phyloP scores from a whole-genome alignment of 1,140 invertebrate genomes.

The Oppia nitens region DNA sequence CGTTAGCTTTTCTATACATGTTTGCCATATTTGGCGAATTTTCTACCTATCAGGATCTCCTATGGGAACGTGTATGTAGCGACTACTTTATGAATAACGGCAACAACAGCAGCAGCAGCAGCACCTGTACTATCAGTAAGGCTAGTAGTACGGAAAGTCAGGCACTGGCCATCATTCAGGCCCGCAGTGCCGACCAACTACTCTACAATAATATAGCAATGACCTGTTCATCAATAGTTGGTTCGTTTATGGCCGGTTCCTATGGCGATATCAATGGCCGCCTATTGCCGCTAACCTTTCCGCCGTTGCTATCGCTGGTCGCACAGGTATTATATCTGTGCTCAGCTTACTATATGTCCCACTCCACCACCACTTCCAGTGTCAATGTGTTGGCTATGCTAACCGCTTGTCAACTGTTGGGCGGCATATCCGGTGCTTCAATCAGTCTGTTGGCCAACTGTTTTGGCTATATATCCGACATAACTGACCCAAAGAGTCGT shows the following conservation, averaged over 20 bases:
- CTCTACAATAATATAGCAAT: slow-evolving; percentile 27
- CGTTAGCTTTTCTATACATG: slow-evolving; percentile 35
- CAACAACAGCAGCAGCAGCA: too few relatives aligned
- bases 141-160: slow-evolving; percentile 24
- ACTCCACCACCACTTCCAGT: slow-evolving; percentile 37
- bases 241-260: slow-evolving; percentile 35
- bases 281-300: slow-evolving; percentile 65
- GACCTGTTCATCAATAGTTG: slow-evolving; percentile 30
- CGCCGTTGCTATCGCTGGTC: slow-evolving; percentile 58
- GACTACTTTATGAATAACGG: too few relatives aligned
- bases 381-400: slow-evolving; percentile 17
- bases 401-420: slow-evolving; percentile 28
- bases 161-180: slow-evolving; percentile 20
- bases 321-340: slow-evolving; percentile 55
- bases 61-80: too few relatives aligned
- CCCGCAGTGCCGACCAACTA: background rate
- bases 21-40: slow-evolving; percentile 31
- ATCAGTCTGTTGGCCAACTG: slow-evolving; percentile 74
- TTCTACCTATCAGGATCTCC: slow-evolving; percentile 29
- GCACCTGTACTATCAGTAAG: background rate
- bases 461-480: slow-evolving; percentile 72
- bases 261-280: slow-evolving; percentile 52
- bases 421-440: slow-evolving; percentile 55
- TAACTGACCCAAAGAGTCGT: slow-evolving; percentile 56
- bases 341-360: too few relatives aligned